Conservation (phyloP, 1,140 invertebrate species). For the Trichonephila clavata region DNA sequence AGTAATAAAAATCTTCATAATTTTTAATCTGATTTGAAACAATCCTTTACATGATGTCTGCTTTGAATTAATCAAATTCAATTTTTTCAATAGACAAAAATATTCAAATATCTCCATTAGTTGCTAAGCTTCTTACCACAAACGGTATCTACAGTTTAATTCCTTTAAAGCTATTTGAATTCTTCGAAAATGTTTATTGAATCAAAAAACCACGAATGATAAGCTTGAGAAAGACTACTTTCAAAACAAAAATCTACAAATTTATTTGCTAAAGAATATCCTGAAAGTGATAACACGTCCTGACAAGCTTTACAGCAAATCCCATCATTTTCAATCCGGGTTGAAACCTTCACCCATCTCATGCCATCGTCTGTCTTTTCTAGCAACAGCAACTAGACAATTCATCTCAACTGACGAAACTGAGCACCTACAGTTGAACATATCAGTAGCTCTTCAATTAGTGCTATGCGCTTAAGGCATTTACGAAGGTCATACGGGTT, state of each 20-base stretch:
- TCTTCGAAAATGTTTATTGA: background rate
- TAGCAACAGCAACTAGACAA: constrained; percentile 18
- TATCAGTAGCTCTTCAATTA: constrained; percentile 69
- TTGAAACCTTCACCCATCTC: constrained; percentile 1
- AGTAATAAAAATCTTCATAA: no score
- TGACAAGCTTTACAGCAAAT: background rate
- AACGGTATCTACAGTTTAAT: background rate
- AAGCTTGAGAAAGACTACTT: background rate
- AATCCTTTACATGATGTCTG: no score
- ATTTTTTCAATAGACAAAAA: no score
- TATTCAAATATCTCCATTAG: background rate
- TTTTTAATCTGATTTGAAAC: no score
- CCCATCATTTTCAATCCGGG: constrained; percentile 55
- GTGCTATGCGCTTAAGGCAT: constrained; percentile 11
- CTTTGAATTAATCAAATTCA: no score
- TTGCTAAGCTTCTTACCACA: background rate
- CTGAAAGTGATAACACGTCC: constrained; percentile 14
- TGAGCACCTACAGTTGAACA: background rate
- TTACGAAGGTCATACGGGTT: background rate
- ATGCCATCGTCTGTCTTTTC: background rate
- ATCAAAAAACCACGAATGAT: background rate
- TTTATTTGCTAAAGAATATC: background rate
- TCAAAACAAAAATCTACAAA: background rate
- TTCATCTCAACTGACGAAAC: constrained; percentile 51
- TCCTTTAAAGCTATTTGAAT: background rate